Evolutionary conservation across 2,113 vertebrate genomes (phyloP), one percentile per base, ranked within the genome.

Genomic region (Vulpes lagopus): DNA sequence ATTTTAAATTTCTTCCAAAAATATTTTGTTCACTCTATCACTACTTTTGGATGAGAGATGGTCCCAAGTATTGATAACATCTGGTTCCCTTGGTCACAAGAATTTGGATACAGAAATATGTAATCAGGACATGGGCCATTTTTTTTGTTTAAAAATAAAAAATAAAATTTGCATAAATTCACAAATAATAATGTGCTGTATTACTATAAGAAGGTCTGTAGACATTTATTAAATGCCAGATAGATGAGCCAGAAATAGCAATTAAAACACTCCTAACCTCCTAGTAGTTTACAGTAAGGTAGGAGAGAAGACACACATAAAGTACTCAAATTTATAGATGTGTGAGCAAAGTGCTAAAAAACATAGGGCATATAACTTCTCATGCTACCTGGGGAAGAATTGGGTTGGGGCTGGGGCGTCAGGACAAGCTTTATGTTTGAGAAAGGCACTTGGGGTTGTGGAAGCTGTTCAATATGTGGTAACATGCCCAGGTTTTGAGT

Each of bases 91-190:
- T 88, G 27, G 5, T 91, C 20, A 65, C 15, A 91, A 55, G 16
- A 73, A 57, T 15, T 79, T 91, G 1, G 10, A 59, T 59, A 35
- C 11, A 73, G 51, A 96, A 80, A 79, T 53, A 60, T 65, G 25
- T 57, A 73, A 60, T 49, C 22, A 86, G 35, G 5, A 57, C 11
- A 71, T 1, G 57, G 8, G 25, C 0, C 5, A 62, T 91, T 89
- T 97, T 55, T 55, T 60, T 69, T 92, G 10, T 91, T 86, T 91
- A 84, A 94, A 93, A 90, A 51, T 62, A 60, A 84, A 93, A 93
- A 90, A 43, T 62, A 67, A 84, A 57, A n/a, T 64, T 2, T 74
- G 10, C 80, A 74, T 84, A 4, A 73, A 27, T 80, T 95, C 17
- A 89, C 1, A 69, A 94, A 60, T 35, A 43, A 60, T 64, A 94